phyloP scores from a whole-genome alignment of 2,113 vertebrate species.

The Ptilonorhynchus violaceus region DNA sequence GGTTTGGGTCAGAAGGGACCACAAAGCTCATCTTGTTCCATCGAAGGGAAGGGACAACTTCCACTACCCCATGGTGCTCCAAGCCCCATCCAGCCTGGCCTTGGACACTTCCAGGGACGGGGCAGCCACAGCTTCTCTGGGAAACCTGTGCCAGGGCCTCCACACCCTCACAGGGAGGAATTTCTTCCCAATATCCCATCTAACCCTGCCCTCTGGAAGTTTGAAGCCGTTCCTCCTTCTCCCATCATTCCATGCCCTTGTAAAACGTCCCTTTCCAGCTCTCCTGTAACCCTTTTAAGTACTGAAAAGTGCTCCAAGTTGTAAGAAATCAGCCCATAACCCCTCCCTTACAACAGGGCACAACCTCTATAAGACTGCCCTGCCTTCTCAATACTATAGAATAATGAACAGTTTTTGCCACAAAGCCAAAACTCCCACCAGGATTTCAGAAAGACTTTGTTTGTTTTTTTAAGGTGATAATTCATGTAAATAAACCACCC shows the following conservation, averaged over 20 bases:
- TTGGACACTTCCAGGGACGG: not conserved
- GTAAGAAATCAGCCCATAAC: not conserved
- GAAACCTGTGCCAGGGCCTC: fast-evolving
- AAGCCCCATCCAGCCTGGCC: fast-evolving
- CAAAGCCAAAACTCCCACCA: not conserved
- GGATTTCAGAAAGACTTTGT: not conserved
- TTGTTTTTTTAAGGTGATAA: conserved; percentile 9
- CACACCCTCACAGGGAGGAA: fast-evolving
- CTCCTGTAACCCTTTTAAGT: not conserved
- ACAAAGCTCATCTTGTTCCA: not conserved
- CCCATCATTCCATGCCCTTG: not conserved
- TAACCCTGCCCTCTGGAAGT: not conserved
- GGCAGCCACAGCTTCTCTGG: not conserved
- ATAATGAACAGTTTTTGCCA: not conserved
- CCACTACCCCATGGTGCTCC: not conserved
- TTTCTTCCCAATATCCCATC: not conserved
- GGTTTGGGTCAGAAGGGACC: not conserved
- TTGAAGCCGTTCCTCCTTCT: not conserved
- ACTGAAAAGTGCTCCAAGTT: not conserved
- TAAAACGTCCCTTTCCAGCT: not conserved
- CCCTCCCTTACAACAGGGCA: not conserved
- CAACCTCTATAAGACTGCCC: not conserved
- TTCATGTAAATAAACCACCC: conserved; percentile 38
- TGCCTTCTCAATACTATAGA: not conserved
- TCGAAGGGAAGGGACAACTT: fast-evolving